phyloP scores from a whole-genome alignment of 2,888 invertebrate species.

The Leptinotarsa juncta region DNA sequence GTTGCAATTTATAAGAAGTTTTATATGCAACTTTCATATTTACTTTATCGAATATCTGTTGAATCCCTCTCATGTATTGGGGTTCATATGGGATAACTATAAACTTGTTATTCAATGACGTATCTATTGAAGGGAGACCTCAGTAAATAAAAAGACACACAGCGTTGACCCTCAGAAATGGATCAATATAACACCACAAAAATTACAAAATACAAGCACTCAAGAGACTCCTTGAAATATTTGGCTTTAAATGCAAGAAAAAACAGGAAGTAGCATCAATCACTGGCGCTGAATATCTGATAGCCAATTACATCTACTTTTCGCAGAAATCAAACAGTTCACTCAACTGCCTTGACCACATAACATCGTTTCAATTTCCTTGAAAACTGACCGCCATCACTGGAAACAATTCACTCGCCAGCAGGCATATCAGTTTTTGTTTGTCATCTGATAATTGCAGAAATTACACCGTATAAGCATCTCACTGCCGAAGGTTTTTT shows the following conservation, averaged over 20 bases:
- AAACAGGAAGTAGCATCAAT: neutral
- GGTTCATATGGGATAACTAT: no score
- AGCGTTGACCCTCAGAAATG: no score
- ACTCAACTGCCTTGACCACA: constrained; percentile 12
- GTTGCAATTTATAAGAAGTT: no score
- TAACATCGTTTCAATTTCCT: neutral
- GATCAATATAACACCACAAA: no score
- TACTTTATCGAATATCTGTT: no score
- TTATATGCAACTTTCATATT: no score
- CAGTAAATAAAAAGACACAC: no score
- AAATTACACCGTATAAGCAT: constrained; percentile 10
- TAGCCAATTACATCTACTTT: neutral
- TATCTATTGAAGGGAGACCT: no score
- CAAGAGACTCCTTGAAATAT: neutral
- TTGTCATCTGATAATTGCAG: constrained; percentile 10
- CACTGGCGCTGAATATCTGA: neutral
- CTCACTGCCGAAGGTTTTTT: neutral
- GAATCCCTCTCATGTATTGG: no score
- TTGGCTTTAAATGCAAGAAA: neutral
- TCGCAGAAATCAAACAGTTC: neutral
- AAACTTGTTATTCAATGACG: no score
- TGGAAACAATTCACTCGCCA: neutral
- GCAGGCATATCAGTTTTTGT: neutral
- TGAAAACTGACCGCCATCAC: neutral
- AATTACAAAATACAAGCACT: neutral